Conservation (phyloP, 1,140 invertebrate genomes). For the Heliothis virescens region DNA sequence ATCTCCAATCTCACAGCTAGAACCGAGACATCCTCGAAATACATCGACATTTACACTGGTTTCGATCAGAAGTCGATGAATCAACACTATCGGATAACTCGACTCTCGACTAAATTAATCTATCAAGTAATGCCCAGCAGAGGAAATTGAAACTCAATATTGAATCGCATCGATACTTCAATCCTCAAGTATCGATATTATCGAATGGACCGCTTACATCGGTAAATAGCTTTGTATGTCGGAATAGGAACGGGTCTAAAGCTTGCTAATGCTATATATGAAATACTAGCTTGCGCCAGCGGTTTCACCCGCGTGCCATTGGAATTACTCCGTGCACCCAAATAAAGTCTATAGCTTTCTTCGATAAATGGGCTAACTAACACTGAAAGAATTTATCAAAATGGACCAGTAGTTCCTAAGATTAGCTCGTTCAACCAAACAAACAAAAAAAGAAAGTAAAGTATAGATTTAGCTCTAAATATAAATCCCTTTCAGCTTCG, state of each 20-base stretch:
- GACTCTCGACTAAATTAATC: conserved; percentile 44
- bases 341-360: too few species aligned
- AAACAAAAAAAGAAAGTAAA: too few species aligned
- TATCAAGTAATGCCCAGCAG: conserved; percentile 35
- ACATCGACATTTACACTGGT: conserved; percentile 34
- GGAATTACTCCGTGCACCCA: too few species aligned
- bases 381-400: too few species aligned
- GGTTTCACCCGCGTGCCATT: too few species aligned
- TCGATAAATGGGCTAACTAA: too few species aligned
- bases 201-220: conserved; percentile 14
- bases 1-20: conserved; percentile 22
- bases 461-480: background rate
- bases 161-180: conserved; percentile 35
- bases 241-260: background rate
- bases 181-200: conserved; percentile 1
- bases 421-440: too few species aligned
- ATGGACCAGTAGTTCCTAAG: too few species aligned
- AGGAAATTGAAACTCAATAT: conserved; percentile 46
- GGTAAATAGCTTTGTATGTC: background rate
- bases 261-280: background rate
- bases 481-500: background rate
- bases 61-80: conserved; percentile 43
- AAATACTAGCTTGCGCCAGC: too few species aligned
- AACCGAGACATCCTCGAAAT: conserved; percentile 31
- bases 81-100: conserved; percentile 45